Conservation (phyloP, 2,797 vertebrate species). For the Eulemur albifrons region DNA sequence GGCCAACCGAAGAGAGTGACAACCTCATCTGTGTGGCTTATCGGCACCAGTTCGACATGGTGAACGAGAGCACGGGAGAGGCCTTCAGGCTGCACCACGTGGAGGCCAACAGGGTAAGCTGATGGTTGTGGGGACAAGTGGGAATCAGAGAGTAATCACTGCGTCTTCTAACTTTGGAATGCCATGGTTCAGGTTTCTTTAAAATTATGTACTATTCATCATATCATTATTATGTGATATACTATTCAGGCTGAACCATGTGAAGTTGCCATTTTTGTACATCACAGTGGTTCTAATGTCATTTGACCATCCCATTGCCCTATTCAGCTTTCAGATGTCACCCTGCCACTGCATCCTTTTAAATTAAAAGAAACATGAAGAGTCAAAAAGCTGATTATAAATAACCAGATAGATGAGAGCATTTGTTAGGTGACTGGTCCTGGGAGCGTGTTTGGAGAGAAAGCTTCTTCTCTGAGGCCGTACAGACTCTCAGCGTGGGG, state of each 20-base stretch:
- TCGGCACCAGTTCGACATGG: conserved; percentile 97
- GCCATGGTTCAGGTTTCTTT: not conserved
- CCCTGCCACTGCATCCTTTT: not conserved
- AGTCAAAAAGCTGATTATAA: not conserved
- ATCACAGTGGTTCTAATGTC: not conserved
- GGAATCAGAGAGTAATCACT: too few species aligned
- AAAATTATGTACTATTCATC: not conserved
- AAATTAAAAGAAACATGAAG: not conserved
- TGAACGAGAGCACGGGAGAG: conserved; percentile 98
- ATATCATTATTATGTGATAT: fast-evolving
- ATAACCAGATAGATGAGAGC: not conserved
- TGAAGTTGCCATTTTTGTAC: not conserved
- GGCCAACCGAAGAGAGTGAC: conserved; percentile 95
- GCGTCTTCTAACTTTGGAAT: not conserved
- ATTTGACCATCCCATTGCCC: not conserved
- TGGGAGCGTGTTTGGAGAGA: not conserved
- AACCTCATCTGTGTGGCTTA: conserved; percentile 99
- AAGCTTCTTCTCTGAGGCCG: not conserved
- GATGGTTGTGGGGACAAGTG: fast-evolving
- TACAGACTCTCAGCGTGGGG: not conserved
- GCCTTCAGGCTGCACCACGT: conserved; percentile 94
- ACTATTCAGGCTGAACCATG: not conserved
- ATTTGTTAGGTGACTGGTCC: not conserved
- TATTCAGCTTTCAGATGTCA: not conserved
- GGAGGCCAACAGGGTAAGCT: conserved; percentile 94